A percentile compares a stretch with the other conserved stretches of the same genome.
Evolutionary conservation across 2,113 vertebrate species (phyloP).

Genomic region (Pelecanus crispus): DNA sequence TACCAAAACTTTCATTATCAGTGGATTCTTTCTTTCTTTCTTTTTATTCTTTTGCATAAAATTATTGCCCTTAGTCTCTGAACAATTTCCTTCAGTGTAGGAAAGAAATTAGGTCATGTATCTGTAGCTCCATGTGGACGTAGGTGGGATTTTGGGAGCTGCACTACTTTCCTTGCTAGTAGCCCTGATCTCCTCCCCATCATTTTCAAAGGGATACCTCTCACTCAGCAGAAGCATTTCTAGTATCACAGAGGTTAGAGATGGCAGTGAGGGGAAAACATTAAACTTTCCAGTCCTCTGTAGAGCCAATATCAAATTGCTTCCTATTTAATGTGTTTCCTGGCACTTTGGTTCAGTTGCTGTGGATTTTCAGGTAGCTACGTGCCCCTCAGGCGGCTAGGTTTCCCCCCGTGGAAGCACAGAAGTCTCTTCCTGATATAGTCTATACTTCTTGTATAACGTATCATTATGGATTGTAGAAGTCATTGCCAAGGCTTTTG

Average conservation of each 20-base stretch:
- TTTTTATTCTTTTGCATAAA: not conserved
- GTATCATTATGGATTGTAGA: not conserved
- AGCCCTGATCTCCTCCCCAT: not conserved
- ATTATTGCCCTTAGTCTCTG: not conserved
- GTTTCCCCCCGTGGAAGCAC: not conserved
- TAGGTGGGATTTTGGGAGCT: not conserved
- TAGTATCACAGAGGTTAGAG: not conserved
- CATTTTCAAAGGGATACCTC: not conserved
- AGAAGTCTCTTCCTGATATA: not conserved
- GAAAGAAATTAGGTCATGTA: not conserved
- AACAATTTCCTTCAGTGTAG: not conserved
- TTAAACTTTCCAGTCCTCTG: not conserved
- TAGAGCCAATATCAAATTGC: not conserved
- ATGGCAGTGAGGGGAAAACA: not conserved
- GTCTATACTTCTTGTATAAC: not conserved
- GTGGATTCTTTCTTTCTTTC: not conserved
- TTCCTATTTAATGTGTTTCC: not conserved
- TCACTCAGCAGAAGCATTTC: not conserved
- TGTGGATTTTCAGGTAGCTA: not conserved
- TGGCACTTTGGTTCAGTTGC: not conserved
- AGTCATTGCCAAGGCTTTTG: not conserved
- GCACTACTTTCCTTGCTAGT: not conserved
- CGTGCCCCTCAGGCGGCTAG: not conserved
- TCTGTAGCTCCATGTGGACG: not conserved
- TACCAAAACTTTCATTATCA: not conserved